These are phyloP conservation scores for Stichodactyla helianthus DNA, from an alignment of 64 coral and sea anemone species.

Conservation along the genomic window DNA sequence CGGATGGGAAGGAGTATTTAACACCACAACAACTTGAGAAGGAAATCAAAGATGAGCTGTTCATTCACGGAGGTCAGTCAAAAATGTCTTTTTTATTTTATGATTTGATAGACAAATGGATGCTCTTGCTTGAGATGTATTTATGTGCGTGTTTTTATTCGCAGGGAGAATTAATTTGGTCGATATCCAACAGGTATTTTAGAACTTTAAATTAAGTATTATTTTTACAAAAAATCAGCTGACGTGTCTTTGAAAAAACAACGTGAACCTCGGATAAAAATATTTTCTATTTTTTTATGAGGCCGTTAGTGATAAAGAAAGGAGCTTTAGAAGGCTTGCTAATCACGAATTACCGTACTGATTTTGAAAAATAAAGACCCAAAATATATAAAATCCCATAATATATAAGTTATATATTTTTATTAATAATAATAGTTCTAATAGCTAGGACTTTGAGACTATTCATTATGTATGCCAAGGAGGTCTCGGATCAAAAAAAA, in stretches of 20 bases:
- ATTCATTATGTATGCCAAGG: no score
- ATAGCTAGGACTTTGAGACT: no score
- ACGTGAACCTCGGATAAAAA: background rate
- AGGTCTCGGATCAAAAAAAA: no score
- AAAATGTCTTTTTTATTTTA: background rate
- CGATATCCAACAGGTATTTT: constrained; percentile 86
- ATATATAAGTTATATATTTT: no score
- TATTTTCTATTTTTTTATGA: background rate
- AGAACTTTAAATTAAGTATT: background rate
- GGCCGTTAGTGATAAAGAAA: no score
- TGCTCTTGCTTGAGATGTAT: background rate
- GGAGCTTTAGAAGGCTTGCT: no score
- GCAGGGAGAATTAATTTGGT: constrained; percentile 93
- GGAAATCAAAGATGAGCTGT: constrained; percentile 96
- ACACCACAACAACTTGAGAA: constrained; percentile 88
- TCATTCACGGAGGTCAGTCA: constrained; percentile 78
- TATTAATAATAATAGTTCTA: no score
- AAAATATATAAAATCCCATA: no score
- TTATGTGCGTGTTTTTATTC: constrained; percentile 4
- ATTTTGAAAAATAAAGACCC: no score
- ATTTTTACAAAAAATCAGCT: constrained; percentile 3
- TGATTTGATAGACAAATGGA: background rate
- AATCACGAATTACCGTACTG: no score
- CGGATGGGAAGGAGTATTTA: constrained; percentile 95
- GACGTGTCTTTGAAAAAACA: constrained; percentile 47